Evolutionary conservation across 2,113 vertebrate species (phyloP), one percentile per base, ranked within the genome.

Genomic region (Sander lucioperca): DNA sequence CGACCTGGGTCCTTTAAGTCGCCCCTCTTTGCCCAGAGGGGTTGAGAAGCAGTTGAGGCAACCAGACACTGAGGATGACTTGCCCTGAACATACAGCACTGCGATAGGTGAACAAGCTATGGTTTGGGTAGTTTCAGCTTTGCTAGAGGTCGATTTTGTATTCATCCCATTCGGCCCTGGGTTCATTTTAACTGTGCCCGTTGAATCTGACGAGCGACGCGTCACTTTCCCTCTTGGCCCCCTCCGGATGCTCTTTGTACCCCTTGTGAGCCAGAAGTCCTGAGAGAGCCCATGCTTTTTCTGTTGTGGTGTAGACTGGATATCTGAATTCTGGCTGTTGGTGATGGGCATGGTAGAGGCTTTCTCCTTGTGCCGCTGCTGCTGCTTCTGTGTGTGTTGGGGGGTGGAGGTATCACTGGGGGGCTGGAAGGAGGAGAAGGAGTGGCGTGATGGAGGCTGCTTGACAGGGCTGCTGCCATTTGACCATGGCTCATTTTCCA

Each of bases 401-500:
- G 94, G 77, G 79, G 67, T 79, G 96, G 96, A 72, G 57, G 79
- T 0, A 45, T 86, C 94, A 87, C 94, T 78, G 93, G 96, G 93
- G 89, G 95, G 74, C 93, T 95, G 97, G 85, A 94, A 96, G 57
- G 95, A 95, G 68, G 92, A 93, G 3, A 95, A 92, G 21, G 94
- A 95, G 36, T 94, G 95, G 85, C 94, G 96, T 79, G 96, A 82
- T 1, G 72, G 90, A 6, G 86, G 80, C 77, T 96, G 96, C 87
- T 97, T 97, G 53, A 97, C 86, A 1, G 97, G 97, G 85, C 97
- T 98, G 95, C 97, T 97, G 91, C 96, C 96, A 88, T 96, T 97
- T 63, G 96, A 98, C 96, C 97, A 98, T 2, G 95, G 94, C 85
- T 98, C 97, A 9, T 96, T 96, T 50, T 98, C 97, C 27, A 96